Evolutionary conservation across 2,113 vertebrate genomes (phyloP).

Genomic region (Genyomyrus donnyi): DNA sequence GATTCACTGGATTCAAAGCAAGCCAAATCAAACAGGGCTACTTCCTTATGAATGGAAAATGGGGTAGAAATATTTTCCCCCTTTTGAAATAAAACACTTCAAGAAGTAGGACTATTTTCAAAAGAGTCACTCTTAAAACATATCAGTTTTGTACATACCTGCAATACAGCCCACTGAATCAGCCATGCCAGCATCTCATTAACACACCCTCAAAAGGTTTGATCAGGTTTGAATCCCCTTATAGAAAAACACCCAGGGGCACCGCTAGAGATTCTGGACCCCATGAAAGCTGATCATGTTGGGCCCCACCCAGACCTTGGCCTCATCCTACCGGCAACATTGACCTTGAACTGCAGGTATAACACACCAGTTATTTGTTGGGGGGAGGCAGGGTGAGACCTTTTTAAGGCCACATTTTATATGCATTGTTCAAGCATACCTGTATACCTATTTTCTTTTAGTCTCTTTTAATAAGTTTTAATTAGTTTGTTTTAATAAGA

Average conservation of each 20-base stretch:
- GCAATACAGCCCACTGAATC: background rate
- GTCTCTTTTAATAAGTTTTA: no score
- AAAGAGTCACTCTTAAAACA: background rate
- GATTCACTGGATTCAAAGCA: conserved; percentile 47
- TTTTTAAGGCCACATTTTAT: background rate
- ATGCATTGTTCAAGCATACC: background rate
- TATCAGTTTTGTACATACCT: background rate
- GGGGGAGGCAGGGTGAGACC: background rate
- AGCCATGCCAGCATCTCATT: background rate
- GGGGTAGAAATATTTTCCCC: conserved; percentile 35
- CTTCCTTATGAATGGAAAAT: conserved; percentile 37
- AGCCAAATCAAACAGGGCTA: conserved; percentile 58
- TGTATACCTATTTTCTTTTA: no score
- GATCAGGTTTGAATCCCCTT: background rate
- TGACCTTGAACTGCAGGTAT: background rate
- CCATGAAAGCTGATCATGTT: no score
- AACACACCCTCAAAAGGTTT: background rate
- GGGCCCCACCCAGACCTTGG: background rate
- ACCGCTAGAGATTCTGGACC: no score
- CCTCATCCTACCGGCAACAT: background rate
- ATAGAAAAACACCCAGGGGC: background rate
- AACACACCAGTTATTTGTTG: background rate
- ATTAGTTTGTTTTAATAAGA: background rate
- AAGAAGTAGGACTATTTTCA: conserved; percentile 1
- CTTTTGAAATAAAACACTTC: conserved; percentile 11